Base-by-base conservation (phyloP, 2,797 vertebrate genomes). In the Hybognathus amarus region DNA sequence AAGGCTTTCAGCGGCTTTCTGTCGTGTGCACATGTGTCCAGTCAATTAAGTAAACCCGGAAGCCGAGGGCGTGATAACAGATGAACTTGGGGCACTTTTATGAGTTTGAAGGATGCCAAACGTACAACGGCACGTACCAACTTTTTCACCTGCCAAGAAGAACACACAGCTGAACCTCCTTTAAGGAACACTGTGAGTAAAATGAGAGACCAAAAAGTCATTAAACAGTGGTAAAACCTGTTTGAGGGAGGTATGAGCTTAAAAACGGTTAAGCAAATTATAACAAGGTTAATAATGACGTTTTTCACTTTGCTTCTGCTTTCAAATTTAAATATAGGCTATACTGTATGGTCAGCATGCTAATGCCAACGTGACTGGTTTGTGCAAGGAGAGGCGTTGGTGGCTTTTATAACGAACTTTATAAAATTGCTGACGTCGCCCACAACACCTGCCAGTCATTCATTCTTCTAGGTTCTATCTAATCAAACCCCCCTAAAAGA, bases 41-140 rank as follows among this genome's bases (percentile, higher is more conserved):
- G 38, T 64, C 76, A 59, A 47, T 64, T 77, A 33, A 33, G 76
- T 59, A 47, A 40, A 22, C 38, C 38, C 75, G 56, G 24, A 63
- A 63, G 38, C 18, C 15, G 20, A 66, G 17, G 18, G 2, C 56
- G 11, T 0, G n/a, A 24, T 61, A 24, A 2, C 27, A 5, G 9
- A 56, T 59, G 3, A 36, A 54, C 0, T 52, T 33, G 18, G 5
- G 27, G 10, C 70, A 15, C 22, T 74, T 38, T 38, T 20, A 17
- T 24, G 6, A 56, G 12, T 54, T 54, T 74, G 22, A 33, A 13
- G 30, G 12, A 4, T 5, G 50, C 8, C 9, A n/a, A 54, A 36
- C n/a, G n/a, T n/a, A n/a, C 6, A 3, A n/a, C 12, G 6, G 5
- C 22, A n/a, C 12, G 3, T n/a, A 54, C 6, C 47, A 36, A 1